Conservation (phyloP, 2,797 vertebrate genomes). For the Falco columbarius region DNA sequence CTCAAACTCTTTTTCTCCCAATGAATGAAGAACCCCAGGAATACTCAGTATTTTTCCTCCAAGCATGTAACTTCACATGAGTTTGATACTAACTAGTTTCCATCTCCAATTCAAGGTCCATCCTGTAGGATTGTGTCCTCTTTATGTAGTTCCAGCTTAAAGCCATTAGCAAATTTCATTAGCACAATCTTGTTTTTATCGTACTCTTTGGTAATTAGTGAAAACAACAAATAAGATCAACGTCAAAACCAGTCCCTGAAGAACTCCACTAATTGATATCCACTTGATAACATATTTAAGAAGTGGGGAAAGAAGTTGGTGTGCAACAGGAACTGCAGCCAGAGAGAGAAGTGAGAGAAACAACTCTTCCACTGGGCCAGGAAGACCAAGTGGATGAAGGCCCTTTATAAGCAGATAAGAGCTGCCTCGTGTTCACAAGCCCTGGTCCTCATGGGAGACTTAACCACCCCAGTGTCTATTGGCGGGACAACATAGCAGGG, state of each 20-base stretch:
- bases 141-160: background rate
- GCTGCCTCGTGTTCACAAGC: too few relatives aligned
- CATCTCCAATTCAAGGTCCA: background rate
- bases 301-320: fast-evolving
- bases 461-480: too few relatives aligned
- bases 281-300: background rate
- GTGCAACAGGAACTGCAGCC: background rate
- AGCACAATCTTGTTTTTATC: background rate
- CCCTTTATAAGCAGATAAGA: too few relatives aligned
- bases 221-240: slow-evolving; percentile 32
- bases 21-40: background rate
- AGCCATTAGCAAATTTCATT: slow-evolving; percentile 5
- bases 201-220: background rate
- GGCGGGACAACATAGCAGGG: too few relatives aligned
- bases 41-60: background rate
- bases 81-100: background rate
- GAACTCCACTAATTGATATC: background rate
- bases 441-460: too few relatives aligned
- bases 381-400: too few relatives aligned
- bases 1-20: background rate
- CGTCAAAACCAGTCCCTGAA: background rate
- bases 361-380: background rate
- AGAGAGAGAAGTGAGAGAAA: background rate
- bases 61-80: background rate
- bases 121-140: background rate